A percentile compares a stretch with the other conserved stretches of the same genome.
Conservation (phyloP, 2,113 vertebrate species). For the Pica pica region DNA sequence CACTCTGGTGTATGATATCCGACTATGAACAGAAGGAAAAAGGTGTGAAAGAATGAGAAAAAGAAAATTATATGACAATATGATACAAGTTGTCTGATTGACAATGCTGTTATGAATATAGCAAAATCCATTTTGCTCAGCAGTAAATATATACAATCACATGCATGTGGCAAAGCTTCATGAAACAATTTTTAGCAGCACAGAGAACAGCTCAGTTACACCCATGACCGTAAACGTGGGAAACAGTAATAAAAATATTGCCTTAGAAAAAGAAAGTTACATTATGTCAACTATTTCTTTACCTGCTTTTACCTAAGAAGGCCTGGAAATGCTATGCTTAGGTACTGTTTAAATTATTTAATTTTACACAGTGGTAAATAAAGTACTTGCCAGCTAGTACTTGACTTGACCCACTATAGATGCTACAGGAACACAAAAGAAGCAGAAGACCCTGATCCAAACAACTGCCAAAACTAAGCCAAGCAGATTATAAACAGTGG, state of each 20-base stretch:
- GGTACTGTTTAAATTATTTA: neutral
- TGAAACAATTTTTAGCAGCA: neutral
- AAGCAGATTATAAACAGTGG: neutral
- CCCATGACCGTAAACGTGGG: neutral
- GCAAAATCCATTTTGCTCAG: neutral
- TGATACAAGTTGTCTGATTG: neutral
- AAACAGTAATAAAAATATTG: neutral
- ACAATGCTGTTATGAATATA: neutral
- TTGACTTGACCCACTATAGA: neutral
- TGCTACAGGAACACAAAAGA: neutral
- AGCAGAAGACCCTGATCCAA: neutral
- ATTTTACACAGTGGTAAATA: neutral
- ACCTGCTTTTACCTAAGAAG: neutral
- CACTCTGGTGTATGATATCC: conserved; percentile 86
- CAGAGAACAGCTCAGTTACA: neutral
- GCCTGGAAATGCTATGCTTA: neutral
- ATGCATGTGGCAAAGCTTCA: neutral
- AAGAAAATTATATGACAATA: neutral
- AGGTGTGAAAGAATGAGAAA: neutral
- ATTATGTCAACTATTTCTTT: neutral
- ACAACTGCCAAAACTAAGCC: neutral
- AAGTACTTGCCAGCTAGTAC: neutral
- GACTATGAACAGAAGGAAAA: conserved; percentile 62
- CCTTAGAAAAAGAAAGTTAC: neutral
- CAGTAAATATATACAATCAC: neutral